Percentiles rank a stretch among this genome's conserved stretches.
Conservation (phyloP, 2,797 vertebrate species). For the Danio aesculapii region DNA sequence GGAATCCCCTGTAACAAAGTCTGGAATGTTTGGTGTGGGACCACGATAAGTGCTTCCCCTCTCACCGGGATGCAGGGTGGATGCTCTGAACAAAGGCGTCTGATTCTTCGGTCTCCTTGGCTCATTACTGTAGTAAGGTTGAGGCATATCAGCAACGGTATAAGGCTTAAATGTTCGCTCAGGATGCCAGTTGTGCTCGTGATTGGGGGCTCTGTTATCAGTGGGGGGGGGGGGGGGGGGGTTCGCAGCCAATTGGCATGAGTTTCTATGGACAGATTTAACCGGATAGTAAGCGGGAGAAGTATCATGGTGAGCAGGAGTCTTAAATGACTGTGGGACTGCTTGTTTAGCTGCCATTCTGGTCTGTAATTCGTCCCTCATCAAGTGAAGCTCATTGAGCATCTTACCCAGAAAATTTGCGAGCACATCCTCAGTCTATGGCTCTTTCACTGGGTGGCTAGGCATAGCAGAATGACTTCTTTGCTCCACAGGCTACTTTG, state of each 20-base stretch:
- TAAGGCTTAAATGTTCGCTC: not conserved
- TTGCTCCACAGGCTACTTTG: not conserved
- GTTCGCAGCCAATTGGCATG: not conserved
- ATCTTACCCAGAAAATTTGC: not conserved
- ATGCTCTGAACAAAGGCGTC: not conserved
- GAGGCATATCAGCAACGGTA: not conserved
- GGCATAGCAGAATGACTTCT: not conserved
- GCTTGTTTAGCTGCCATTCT: not conserved
- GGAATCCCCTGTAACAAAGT: not conserved
- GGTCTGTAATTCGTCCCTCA: not conserved
- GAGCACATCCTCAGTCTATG: not conserved
- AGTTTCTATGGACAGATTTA: not conserved
- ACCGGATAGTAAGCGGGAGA: not conserved
- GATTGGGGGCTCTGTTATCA: not conserved
- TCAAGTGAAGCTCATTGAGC: not conserved
- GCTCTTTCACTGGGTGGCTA: not conserved
- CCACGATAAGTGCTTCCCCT: not conserved
- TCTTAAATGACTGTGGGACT: not conserved
- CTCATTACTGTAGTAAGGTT: not conserved
- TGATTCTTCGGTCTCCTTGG: not conserved
- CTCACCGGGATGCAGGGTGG: not conserved
- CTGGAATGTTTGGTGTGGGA: not conserved
- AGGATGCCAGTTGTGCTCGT: not conserved
- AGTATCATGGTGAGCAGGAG: not conserved
- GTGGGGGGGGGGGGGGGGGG: not conserved